phyloP scores from a whole-genome alignment of 2,797 vertebrate species.

The Sebastolobus altivelis region DNA sequence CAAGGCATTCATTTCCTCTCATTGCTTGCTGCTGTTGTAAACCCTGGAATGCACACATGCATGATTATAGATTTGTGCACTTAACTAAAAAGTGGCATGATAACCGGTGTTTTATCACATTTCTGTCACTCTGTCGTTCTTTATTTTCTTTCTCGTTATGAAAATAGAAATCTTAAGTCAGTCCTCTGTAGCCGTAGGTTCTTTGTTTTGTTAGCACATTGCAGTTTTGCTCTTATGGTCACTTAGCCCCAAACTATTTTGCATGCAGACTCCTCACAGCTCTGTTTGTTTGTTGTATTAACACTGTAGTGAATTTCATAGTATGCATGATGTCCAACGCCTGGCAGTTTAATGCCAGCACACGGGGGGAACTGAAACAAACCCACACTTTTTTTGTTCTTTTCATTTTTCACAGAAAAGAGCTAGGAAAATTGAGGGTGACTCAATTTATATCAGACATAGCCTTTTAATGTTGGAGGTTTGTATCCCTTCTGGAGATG shows the following conservation, averaged over 20 bases:
- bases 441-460: constrained; percentile 99
- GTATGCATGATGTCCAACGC: constrained; percentile 75
- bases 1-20: constrained; percentile 40
- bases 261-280: constrained; percentile 65
- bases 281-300: constrained; percentile 57
- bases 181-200: constrained; percentile 7
- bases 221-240: constrained; percentile 14
- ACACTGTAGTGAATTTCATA: constrained; percentile 50
- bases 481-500: constrained; percentile 77
- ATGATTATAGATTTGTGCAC: constrained; percentile 57
- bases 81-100: constrained; percentile 47
- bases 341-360: constrained; percentile 46
- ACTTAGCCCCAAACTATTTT: constrained; percentile 34
- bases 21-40: constrained; percentile 70
- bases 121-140: constrained; percentile 35
- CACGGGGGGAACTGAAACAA: constrained; percentile 65
- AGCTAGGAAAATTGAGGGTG: constrained; percentile 98
- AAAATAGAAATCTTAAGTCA: constrained; percentile 21
- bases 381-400: constrained; percentile 75
- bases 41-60: constrained; percentile 72
- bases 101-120: constrained; percentile 38
- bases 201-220: constrained; percentile 40
- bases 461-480: constrained; percentile 99
- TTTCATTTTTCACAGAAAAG: constrained; percentile 93
- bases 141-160: constrained; percentile 40